Conservation (phyloP, 1,140 invertebrate species). For the Forficula auricularia region DNA sequence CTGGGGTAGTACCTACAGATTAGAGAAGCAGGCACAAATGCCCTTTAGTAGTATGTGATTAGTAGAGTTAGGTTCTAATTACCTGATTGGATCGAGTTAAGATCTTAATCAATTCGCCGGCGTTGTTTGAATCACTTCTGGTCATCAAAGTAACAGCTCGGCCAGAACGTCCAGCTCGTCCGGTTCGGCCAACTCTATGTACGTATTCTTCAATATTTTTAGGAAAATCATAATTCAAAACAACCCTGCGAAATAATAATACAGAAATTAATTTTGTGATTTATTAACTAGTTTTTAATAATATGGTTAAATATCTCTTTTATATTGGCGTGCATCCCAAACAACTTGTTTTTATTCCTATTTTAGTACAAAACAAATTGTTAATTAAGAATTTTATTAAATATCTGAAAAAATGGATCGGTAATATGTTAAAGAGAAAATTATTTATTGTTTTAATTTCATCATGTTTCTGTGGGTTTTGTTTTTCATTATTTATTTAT, state of each 20-base stretch:
- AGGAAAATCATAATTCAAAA: constrained; percentile 81
- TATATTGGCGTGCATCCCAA: background rate
- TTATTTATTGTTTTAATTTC: too few relatives aligned
- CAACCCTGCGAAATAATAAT: constrained; percentile 35
- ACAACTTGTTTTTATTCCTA: too few relatives aligned
- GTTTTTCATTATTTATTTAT: too few relatives aligned
- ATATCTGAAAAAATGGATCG: too few relatives aligned
- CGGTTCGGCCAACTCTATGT: constrained; percentile 72
- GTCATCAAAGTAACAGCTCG: constrained; percentile 67
- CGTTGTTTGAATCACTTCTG: constrained; percentile 57
- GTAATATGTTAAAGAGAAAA: too few relatives aligned
- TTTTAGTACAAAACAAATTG: too few relatives aligned
- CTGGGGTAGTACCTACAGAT: too few relatives aligned
- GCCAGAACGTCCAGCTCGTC: constrained; percentile 67
- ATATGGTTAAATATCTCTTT: background rate
- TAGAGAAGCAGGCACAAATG: too few relatives aligned
- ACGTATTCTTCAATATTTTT: constrained; percentile 76
- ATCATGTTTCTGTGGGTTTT: too few relatives aligned
- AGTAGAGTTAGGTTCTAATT: too few relatives aligned
- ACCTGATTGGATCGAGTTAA: constrained; percentile 39
- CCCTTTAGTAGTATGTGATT: too few relatives aligned
- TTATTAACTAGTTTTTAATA: background rate
- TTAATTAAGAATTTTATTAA: too few relatives aligned
- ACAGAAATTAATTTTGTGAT: constrained; percentile 1
- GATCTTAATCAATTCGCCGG: constrained; percentile 64